These are phyloP conservation scores for Drosophila recens DNA, from an alignment of 2,888 invertebrate species.

Conservation along the genomic window DNA sequence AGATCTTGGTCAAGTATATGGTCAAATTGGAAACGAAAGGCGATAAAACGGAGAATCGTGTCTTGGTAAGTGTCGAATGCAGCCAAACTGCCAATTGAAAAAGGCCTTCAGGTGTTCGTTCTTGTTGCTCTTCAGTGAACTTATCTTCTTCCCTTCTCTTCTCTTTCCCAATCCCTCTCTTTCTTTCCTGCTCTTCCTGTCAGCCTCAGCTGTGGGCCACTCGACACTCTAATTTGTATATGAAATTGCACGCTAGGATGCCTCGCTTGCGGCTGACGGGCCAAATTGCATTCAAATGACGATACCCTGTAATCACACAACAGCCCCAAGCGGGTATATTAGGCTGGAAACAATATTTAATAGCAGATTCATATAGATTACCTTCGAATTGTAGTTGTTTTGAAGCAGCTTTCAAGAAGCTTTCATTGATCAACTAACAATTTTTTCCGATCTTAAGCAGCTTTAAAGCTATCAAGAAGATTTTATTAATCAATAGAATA, in stretches of 20 bases:
- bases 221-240: slow-evolving; percentile 63
- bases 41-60: slow-evolving; percentile 97
- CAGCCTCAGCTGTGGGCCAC: slow-evolving; percentile 20
- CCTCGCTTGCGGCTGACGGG: slow-evolving; percentile 39
- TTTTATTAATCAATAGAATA: not conserved
- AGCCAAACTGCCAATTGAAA: slow-evolving; percentile 34
- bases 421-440: no score
- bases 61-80: slow-evolving; percentile 90
- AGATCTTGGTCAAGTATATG: slow-evolving; percentile 96
- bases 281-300: slow-evolving; percentile 57
- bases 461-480: not conserved
- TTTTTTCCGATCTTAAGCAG: not conserved
- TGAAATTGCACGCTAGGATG: slow-evolving; percentile 65
- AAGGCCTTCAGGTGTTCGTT: slow-evolving; percentile 39
- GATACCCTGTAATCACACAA: slow-evolving; percentile 33
- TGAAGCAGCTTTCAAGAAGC: no score
- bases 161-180: not conserved
- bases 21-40: slow-evolving; percentile 97
- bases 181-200: slow-evolving; percentile 1
- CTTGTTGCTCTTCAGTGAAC: slow-evolving; percentile 13
- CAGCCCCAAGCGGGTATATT: slow-evolving; percentile 8
- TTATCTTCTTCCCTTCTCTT: no score
- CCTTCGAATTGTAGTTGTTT: not conserved
- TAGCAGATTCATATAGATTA: not conserved
- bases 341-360: not conserved